Evolutionary conservation across 2,797 vertebrate species (phyloP), one percentile per base, ranked within the genome.

Genomic region (Ceyx erithaca): DNA sequence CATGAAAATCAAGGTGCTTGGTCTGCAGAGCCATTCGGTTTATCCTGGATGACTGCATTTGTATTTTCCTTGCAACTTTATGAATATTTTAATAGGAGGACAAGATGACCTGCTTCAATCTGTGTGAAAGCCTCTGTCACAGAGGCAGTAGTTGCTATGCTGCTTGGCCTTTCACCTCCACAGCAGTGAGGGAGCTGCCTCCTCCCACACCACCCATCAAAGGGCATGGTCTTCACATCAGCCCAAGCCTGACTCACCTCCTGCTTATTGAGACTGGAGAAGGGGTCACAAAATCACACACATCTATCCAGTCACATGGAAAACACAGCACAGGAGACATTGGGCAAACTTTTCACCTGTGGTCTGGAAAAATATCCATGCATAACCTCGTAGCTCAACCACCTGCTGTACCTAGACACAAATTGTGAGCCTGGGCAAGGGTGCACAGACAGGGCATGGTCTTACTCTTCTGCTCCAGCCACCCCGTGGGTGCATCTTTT

Each of bases 71-170:
- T 83, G 80, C 54, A 40, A 37, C 26, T 63, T 85, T 45, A 37
- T 91, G 59, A 71, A 58, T 91, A 23, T 79, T 94, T 84, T 66
- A 89, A 28, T 14, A 58, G 40, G 73, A 79, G 26, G 12, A 43
- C 41, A 58, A 68, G 64, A 35, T 19, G 19, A 73, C 66, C 46
- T 55, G 48, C 30, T 76, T 57, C 48, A 57, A 40, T 21, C 16
- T 23, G n/a, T 6, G n/a, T 37, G 37, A 88, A 9, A 73, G 21
- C 26, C 58, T 35, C 31, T 57, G 33, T 41, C 37, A 12, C 10
- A 30, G 55, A 4, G 23, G 28, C 8, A 9, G 49, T 7, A n/a
- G 26, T 20, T 20, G n/a, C 22, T 0, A 1, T 73, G 30, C 45
- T 48, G 40, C 4, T 8, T 4, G 30, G 59, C 46, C n/a, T 54